Evolutionary conservation across 1,140 invertebrate genomes (phyloP), one percentile per base, ranked within the genome.

Genomic region (Polyergus mexicanus): DNA sequence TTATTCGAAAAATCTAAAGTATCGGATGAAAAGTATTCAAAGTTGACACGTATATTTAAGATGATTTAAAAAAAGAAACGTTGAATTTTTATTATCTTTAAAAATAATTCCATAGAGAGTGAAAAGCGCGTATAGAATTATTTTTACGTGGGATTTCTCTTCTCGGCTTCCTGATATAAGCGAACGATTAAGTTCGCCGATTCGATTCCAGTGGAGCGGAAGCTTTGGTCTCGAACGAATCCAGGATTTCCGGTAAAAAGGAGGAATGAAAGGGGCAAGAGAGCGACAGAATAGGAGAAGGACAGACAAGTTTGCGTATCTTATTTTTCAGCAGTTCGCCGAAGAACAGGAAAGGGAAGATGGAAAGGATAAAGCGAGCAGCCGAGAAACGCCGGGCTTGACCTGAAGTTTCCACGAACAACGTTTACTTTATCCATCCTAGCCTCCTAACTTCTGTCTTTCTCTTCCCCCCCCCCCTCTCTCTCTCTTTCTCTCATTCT

Each of bases 281-380:
- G 62, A 47, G 19, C 19, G 44, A 32, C 58, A 16, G 25, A 62
- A 58, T 22, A 80, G 38, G 19, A 44, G 11, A 69, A 38, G 65
- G 63, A 78, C 51, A 85, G 74, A 69, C 78, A 62, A 83, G 78
- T 83, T 83, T 83, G 78, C 78, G 78, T 83, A 83, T 83, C 78
- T 83, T 83, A 83, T 83, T 83, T 83, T 83, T 83, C 78, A 83
- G 78, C 56, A 83, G 78, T 74, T 83, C 77, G 51, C 54, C 68
- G 78, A 74, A 58, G 54, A 83, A 54, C 51, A 8, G 54, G 66
- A 83, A 74, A 74, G 41, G 41, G 68, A 83, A 83, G 78, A 83
- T 83, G 68, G 78, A 83, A 83, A 83, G 78, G 78, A 83, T 83
- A 83, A 83, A 83, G 68, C 68, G 78, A 83, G 68, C 78, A 83